phyloP scores from a whole-genome alignment of 2,113 vertebrate genomes.

The Burhinus bistriatus region DNA sequence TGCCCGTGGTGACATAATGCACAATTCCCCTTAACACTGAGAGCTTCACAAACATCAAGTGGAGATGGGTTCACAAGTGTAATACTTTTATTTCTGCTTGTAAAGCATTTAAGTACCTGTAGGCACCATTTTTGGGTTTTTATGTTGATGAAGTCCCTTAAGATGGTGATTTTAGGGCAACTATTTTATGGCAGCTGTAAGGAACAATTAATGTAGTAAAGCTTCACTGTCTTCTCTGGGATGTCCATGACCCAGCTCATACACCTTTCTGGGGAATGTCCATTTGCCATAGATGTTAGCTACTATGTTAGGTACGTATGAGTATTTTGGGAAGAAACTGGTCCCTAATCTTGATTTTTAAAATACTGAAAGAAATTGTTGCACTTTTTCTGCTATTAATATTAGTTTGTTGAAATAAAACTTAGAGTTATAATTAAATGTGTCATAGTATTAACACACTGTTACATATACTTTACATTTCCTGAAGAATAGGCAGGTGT shows the following conservation, averaged over 20 bases:
- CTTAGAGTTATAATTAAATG: not conserved
- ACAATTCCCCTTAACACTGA: not conserved
- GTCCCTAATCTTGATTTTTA: not conserved
- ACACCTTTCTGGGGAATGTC: not conserved
- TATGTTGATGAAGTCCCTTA: not conserved
- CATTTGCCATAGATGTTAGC: not conserved
- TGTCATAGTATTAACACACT: not conserved
- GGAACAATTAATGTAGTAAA: not conserved
- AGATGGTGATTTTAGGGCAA: not conserved
- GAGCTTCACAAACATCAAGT: not conserved
- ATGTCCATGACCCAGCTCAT: not conserved
- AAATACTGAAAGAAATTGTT: not conserved
- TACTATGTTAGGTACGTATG: too few species aligned
- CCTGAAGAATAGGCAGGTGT: not conserved
- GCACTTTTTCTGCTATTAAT: not conserved
- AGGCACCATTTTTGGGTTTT: not conserved
- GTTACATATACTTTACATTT: not conserved
- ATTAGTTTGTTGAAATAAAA: not conserved
- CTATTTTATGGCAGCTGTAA: not conserved
- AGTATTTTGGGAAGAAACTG: not conserved
- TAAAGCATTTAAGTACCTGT: not conserved
- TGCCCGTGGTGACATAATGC: not conserved
- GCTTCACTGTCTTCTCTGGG: not conserved
- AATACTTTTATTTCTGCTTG: not conserved
- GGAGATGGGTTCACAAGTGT: not conserved